phyloP scores from a whole-genome alignment of 2,797 vertebrate genomes.

The Macrochelys suwanniensis region DNA sequence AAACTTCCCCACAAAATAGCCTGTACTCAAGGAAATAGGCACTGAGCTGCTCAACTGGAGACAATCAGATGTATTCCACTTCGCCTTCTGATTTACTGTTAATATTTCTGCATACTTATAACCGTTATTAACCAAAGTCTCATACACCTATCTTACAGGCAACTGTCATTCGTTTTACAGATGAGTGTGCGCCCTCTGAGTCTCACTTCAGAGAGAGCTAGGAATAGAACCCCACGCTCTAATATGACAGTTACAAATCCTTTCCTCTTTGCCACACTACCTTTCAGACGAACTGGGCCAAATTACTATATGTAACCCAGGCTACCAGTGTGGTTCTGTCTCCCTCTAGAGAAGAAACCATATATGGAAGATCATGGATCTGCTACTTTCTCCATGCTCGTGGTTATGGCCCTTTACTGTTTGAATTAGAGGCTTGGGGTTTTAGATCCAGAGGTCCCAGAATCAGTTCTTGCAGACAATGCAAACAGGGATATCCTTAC shows the following conservation, averaged over 20 bases:
- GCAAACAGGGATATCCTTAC: not conserved
- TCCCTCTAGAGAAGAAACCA: not conserved
- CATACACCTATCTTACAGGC: not conserved
- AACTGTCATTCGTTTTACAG: fast-evolving
- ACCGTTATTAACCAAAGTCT: not conserved
- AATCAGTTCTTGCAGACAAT: not conserved
- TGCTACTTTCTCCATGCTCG: not conserved
- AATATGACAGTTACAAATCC: not conserved
- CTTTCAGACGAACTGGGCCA: not conserved
- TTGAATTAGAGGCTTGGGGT: not conserved
- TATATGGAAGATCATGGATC: not conserved
- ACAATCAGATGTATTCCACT: not conserved
- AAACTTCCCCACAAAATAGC: not conserved
- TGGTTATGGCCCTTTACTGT: not conserved
- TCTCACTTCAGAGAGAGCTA: not conserved
- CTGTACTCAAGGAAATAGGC: not conserved
- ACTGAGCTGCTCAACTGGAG: not conserved
- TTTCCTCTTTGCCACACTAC: not conserved
- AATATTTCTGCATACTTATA: not conserved
- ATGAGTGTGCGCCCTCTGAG: not conserved
- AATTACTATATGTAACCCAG: fast-evolving
- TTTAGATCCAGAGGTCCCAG: not conserved
- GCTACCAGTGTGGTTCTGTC: not conserved
- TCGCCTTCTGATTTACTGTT: not conserved
- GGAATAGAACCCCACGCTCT: not conserved